phyloP scores from a whole-genome alignment of 2,797 vertebrate species.

The Gambusia yucatana region DNA sequence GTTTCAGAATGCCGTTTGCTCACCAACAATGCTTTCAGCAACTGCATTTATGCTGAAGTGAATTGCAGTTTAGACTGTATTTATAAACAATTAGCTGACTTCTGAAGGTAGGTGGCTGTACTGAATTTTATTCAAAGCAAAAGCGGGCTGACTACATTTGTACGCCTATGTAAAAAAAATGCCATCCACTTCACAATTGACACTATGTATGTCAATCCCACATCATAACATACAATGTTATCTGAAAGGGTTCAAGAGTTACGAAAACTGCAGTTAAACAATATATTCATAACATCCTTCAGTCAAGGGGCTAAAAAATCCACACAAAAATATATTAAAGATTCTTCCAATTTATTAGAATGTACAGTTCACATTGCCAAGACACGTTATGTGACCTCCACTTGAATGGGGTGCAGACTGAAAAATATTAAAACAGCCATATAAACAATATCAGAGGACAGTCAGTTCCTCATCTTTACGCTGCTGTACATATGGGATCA shows the following conservation, averaged over 20 bases:
- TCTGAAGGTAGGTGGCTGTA: not conserved
- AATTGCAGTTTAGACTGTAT: not conserved
- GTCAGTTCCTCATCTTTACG: conserved; percentile 54
- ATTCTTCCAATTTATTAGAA: conserved; percentile 98
- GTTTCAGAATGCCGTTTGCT: not conserved
- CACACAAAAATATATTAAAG: conserved; percentile 85
- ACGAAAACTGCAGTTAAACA: not conserved
- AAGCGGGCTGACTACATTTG: not conserved
- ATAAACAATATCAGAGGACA: conserved; percentile 75
- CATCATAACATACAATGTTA: not conserved
- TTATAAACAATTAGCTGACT: not conserved
- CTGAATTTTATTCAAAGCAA: not conserved
- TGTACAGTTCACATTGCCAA: conserved; percentile 96
- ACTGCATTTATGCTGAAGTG: not conserved
- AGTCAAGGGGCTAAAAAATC: conserved; percentile 38
- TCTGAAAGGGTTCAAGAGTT: not conserved
- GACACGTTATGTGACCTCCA: conserved; percentile 83
- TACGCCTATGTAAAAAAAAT: not conserved
- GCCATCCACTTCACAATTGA: not conserved
- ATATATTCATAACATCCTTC: not conserved
- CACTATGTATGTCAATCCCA: not conserved
- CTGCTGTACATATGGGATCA: conserved; percentile 72
- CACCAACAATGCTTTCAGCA: not conserved
- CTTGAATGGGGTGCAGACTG: conserved; percentile 71
- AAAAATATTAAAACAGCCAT: conserved; percentile 79